These are phyloP conservation scores for Tetanocera ferruginea DNA, from an alignment of 2,888 invertebrate species.

Conservation along the genomic window DNA sequence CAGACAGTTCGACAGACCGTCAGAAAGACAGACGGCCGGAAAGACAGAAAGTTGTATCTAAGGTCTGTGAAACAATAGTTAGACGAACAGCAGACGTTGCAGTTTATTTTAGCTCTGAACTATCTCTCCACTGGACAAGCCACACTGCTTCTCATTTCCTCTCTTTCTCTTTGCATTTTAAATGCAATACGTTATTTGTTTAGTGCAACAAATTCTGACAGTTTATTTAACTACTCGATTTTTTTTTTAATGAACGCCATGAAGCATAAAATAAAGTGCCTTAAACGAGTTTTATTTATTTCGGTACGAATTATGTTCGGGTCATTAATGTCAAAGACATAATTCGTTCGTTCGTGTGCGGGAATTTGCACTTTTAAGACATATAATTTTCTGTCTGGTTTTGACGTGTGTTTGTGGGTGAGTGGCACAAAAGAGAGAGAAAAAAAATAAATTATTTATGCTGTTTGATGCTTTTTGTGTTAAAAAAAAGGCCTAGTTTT, in stretches of 20 bases:
- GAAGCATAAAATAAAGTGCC: background rate
- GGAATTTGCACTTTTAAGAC: too few relatives aligned
- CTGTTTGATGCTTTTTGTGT: too few relatives aligned
- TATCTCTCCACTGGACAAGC: background rate
- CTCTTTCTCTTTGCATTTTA: background rate
- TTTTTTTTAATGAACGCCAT: background rate
- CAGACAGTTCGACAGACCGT: background rate
- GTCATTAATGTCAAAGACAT: too few relatives aligned
- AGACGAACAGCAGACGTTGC: background rate
- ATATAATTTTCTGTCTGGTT: too few relatives aligned
- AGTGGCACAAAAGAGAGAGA: too few relatives aligned
- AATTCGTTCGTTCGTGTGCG: too few relatives aligned
- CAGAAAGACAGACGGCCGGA: conserved; percentile 4
- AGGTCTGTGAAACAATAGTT: background rate
- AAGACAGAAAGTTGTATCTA: background rate
- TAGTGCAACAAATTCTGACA: background rate
- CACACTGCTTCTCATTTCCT: background rate
- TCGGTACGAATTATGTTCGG: background rate
- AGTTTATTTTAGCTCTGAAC: background rate
- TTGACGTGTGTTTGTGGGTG: too few relatives aligned
- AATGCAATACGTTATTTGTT: background rate
- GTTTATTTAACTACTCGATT: background rate
- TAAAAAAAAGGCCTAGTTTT: too few relatives aligned
- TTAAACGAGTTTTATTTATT: background rate
- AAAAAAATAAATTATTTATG: too few relatives aligned